Percentiles rank a stretch among this genome's conserved stretches.
Evolutionary conservation across 2,113 vertebrate genomes (phyloP).

Genomic region (Pseudopipra pipra): DNA sequence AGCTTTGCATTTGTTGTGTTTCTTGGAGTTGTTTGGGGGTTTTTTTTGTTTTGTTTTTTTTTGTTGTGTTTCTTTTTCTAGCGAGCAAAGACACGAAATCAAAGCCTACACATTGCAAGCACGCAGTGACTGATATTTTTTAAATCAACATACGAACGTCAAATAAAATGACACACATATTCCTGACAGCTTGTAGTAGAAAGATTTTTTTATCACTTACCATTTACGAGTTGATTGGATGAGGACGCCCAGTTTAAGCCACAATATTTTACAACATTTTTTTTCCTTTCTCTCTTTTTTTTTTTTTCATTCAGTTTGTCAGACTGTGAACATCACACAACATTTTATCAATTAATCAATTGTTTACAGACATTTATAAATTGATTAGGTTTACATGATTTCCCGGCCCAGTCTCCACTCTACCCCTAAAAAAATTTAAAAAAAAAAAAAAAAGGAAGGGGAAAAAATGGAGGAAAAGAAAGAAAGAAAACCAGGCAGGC

Average conservation of each 20-base stretch:
- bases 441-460: neutral
- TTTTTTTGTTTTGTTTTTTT: neutral
- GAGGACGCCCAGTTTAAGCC: constrained; percentile 23
- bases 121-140: constrained; percentile 5
- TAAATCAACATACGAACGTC: constrained; percentile 31
- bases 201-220: constrained; percentile 64
- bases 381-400: constrained; percentile 29
- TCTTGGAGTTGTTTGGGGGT: accelerated
- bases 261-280: constrained; percentile 14
- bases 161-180: constrained; percentile 49
- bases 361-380: constrained; percentile 20
- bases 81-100: neutral
- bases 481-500: neutral
- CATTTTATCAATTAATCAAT: constrained; percentile 10
- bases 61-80: neutral
- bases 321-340: constrained; percentile 29
- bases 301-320: neutral
- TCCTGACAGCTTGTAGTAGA: constrained; percentile 40
- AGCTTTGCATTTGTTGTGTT: neutral
- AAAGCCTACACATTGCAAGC: neutral
- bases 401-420: neutral
- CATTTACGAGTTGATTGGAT: constrained; percentile 51
- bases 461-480: neutral
- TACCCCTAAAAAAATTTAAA: neutral
- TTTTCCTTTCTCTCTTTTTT: neutral